A percentile compares a stretch with the other conserved stretches of the same genome.
These are phyloP conservation scores for Phyllostomus discolor DNA, from an alignment of 2,113 vertebrate species.

Conservation along the genomic window DNA sequence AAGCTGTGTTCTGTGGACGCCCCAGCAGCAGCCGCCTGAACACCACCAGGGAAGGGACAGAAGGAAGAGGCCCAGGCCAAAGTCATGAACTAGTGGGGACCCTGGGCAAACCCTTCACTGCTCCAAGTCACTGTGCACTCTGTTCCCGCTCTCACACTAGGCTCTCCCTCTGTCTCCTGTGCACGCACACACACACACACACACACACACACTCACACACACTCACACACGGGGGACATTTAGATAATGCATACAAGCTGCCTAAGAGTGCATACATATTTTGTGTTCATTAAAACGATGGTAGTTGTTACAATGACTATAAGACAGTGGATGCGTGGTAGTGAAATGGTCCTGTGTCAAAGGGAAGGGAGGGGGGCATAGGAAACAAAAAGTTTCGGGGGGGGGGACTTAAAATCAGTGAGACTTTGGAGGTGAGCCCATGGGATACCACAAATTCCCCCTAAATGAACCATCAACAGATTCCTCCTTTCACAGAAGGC, in stretches of 20 bases:
- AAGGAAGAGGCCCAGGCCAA: neutral
- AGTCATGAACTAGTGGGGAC: neutral
- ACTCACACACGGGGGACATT: neutral
- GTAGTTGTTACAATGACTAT: neutral
- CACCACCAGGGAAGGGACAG: neutral
- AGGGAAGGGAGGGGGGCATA: neutral
- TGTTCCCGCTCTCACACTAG: accelerated
- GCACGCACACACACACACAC: neutral
- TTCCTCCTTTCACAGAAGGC: neutral
- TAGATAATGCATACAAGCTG: neutral
- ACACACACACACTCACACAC: neutral
- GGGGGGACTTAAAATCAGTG: neutral
- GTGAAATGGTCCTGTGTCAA: neutral
- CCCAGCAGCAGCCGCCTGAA: no score
- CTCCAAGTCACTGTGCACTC: neutral
- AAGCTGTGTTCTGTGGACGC: accelerated
- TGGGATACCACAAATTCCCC: neutral
- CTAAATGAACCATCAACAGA: no score
- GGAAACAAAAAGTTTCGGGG: neutral
- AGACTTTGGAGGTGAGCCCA: neutral
- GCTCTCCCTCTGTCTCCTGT: neutral
- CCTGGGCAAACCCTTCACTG: no score
- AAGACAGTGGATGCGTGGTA: neutral
- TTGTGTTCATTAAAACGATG: neutral
- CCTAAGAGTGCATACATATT: neutral